Conservation (phyloP, 2,888 invertebrate species). For the Siphonodentalium dalli region DNA sequence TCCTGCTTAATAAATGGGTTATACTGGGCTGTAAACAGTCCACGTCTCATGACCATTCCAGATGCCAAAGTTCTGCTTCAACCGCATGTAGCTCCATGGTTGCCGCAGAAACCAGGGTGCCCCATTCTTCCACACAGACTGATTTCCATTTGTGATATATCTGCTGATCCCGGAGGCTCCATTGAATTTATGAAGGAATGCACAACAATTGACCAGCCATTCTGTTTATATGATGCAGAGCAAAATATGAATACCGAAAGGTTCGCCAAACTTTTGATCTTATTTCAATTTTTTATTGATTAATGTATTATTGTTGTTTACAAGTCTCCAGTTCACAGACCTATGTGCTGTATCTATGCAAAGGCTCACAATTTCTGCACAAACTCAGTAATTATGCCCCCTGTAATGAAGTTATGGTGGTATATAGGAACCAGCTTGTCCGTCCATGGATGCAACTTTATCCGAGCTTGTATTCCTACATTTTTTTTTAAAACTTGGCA, state of each 20-base stretch:
- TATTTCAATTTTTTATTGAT: no score
- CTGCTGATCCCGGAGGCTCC: slow-evolving; percentile 97
- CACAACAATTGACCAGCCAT: slow-evolving; percentile 98
- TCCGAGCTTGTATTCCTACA: no score
- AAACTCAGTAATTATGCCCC: no score
- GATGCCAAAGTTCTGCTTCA: slow-evolving; percentile 94
- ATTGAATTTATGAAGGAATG: slow-evolving; percentile 99
- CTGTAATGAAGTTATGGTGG: no score
- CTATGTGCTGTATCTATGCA: no score
- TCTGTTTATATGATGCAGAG: slow-evolving; percentile 99
- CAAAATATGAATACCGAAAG: slow-evolving; percentile 95
- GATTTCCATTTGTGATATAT: slow-evolving; percentile 95
- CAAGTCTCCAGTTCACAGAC: no score
- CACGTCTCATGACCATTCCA: slow-evolving; percentile 93
- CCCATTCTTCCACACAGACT: slow-evolving; percentile 69
- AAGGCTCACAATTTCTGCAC: no score
- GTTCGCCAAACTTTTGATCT: slow-evolving; percentile 65
- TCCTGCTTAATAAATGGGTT: slow-evolving; percentile 97
- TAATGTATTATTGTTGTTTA: no score
- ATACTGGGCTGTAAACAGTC: slow-evolving; percentile 98
- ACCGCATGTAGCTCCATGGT: slow-evolving; percentile 87
- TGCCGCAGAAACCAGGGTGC: slow-evolving; percentile 73
- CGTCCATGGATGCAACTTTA: no score
- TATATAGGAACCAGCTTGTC: no score
- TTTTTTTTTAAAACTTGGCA: no score